Evolutionary conservation across 2,888 invertebrate genomes (phyloP), one percentile per base, ranked within the genome.

Genomic region (Perizoma affinitatum): DNA sequence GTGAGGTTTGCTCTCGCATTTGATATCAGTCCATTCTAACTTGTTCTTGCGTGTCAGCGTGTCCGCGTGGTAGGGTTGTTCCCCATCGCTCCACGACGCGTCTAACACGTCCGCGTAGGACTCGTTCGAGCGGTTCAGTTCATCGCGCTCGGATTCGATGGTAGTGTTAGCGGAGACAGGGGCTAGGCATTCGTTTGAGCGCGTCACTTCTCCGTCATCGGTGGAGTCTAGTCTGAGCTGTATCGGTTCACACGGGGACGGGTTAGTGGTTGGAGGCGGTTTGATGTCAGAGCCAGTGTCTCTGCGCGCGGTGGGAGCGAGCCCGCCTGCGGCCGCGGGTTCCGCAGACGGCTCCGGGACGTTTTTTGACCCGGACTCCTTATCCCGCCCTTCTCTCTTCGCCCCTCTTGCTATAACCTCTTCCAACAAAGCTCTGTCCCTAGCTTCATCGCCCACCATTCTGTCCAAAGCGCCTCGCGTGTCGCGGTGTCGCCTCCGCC

Each of bases 311-410:
- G 79, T 82, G 83, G 61, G 75, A 71, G 75, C 80, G 83, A 71
- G 80, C 80, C 75, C 90, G 89, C 82, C 90, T 89, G 87, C 91
- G 88, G 82, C 82, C 84, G 93, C 93, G 93, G 86, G 91, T 84
- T 83, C 89, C 93, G 93, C 95, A 95, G 95, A 94, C 95, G 96
- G 95, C 94, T 93, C 94, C 90, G 87, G 92, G 89, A 86, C 95
- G 96, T 96, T 96, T 96, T 96, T 96, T 96, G 95, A 76, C 40
- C 48, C 55, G 54, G 44, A 3, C 87, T 78, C 74, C 63, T 68
- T 70, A 68, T 61, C 61, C 55, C 65, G 52, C 47, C 61, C 61
- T 71, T 64, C 64, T 54, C 66, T 58, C 49, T 58, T 61, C 69
- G 83, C 88, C 10, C 94, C 96, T 0, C 93, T 93, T 44, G 93